Percentiles rank a stretch among this genome's conserved stretches.
phyloP scores from a whole-genome alignment of 2,888 invertebrate species.

The Limnephilus rhombicus region DNA sequence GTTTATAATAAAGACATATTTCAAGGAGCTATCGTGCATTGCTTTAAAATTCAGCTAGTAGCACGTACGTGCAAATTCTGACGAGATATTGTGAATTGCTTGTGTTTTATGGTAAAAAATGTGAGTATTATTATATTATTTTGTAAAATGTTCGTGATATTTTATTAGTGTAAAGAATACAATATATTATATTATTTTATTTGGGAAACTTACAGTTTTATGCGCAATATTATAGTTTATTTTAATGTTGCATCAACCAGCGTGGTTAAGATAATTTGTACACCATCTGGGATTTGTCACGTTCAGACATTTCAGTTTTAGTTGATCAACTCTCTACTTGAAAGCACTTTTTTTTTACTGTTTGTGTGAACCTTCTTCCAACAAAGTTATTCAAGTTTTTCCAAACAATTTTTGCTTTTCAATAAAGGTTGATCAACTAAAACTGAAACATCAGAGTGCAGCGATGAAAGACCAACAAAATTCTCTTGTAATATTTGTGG shows the following conservation, averaged over 20 bases:
- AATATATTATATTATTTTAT: background rate
- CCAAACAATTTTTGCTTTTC: too few species aligned
- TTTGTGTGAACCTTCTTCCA: too few species aligned
- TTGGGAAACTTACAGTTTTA: background rate
- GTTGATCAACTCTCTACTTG: too few species aligned
- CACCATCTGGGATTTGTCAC: too few species aligned
- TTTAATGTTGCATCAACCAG: background rate
- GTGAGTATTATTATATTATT: background rate
- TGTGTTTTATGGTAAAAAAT: background rate
- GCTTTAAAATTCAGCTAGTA: background rate
- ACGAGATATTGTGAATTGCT: background rate
- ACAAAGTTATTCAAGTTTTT: too few species aligned
- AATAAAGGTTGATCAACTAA: too few species aligned
- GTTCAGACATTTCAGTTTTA: too few species aligned
- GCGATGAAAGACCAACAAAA: too few species aligned
- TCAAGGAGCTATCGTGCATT: constrained; percentile 32
- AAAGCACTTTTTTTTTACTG: too few species aligned
- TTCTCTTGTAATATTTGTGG: too few species aligned
- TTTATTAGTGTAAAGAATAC: background rate
- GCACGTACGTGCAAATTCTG: background rate
- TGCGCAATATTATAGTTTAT: background rate
- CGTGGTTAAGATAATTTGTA: background rate
- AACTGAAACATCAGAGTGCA: too few species aligned
- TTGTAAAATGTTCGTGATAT: background rate
- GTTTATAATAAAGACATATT: background rate